A percentile compares a stretch with the other conserved stretches of the same genome.
phyloP scores from a whole-genome alignment of 37 sponge, comb jelly and placozoan genomes.

The Axinella damicornis region DNA sequence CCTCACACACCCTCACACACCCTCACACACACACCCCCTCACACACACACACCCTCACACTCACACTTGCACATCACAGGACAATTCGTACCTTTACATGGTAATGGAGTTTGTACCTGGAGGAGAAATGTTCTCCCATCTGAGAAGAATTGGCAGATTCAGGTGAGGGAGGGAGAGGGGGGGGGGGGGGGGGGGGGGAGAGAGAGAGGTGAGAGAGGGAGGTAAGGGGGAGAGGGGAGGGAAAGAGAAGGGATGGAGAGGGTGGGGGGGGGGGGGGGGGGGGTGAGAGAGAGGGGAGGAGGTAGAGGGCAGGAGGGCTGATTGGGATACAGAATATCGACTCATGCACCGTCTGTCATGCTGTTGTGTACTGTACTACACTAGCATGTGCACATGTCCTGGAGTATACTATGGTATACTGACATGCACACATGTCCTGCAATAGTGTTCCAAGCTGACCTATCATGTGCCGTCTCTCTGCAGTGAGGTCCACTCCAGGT shows the following conservation, averaged over 20 bases:
- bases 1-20: conserved; percentile 8
- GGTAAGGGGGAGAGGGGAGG: not conserved
- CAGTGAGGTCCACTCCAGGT: conserved; percentile 76
- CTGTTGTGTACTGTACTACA: too few relatives aligned
- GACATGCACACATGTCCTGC: too few relatives aligned
- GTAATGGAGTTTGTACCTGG: conserved; percentile 97
- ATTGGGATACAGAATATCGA: too few relatives aligned
- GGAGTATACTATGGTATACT: too few relatives aligned
- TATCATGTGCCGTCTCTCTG: too few relatives aligned
- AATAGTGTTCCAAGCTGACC: too few relatives aligned
- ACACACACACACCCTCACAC: conserved; percentile 15
- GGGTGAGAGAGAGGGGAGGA: too few relatives aligned
- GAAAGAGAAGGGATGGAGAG: conserved; percentile 80
- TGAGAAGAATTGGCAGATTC: conserved; percentile 93
- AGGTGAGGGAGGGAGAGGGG: conserved; percentile 76
- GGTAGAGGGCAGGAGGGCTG: not conserved
- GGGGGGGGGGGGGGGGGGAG: not conserved
- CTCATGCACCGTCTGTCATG: too few relatives aligned
- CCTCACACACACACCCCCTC: conserved; percentile 8
- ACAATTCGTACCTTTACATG: conserved; percentile 97
- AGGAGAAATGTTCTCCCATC: conserved; percentile 96
- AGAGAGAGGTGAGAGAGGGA: not conserved
- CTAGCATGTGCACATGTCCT: too few relatives aligned
- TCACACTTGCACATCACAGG: conserved; percentile 54
- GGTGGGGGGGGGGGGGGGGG: not conserved